Evolutionary conservation across 2,888 invertebrate genomes (phyloP).

Genomic region (Trileptium ribeirensis): DNA sequence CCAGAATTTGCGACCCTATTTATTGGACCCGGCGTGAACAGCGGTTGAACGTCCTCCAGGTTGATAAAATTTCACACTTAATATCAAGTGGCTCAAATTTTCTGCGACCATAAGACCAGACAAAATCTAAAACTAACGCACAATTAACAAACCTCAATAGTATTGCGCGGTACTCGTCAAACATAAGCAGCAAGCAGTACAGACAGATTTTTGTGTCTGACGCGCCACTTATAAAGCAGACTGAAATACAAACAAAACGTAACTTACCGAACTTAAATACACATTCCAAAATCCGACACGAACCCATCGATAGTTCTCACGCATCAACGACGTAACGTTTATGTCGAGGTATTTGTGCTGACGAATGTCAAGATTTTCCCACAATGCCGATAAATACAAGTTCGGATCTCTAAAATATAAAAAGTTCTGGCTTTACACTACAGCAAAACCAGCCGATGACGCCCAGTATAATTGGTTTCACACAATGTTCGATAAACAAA

Average conservation of each 20-base stretch:
- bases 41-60: too few species aligned
- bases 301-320: conserved; percentile 42
- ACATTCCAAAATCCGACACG: conserved; percentile 47
- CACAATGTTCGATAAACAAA: too few species aligned
- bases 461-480: too few species aligned
- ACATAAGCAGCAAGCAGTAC: background rate
- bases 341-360: conserved; percentile 48
- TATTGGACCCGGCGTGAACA: too few species aligned
- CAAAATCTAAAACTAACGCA: too few species aligned
- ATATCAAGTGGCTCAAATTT: too few species aligned
- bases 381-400: conserved; percentile 41
- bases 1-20: too few species aligned
- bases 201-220: background rate
- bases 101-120: too few species aligned
- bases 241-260: background rate
- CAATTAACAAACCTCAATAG: background rate
- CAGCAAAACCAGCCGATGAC: too few species aligned
- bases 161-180: background rate
- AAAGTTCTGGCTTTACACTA: too few species aligned
- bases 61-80: too few species aligned
- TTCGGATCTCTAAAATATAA: conserved; percentile 45
- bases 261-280: conserved; percentile 41
- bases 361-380: conserved; percentile 44
- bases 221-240: too few species aligned
- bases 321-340: conserved; percentile 42